Evolutionary conservation across 2,888 invertebrate genomes (phyloP).

Genomic region (Hesperia comma): DNA sequence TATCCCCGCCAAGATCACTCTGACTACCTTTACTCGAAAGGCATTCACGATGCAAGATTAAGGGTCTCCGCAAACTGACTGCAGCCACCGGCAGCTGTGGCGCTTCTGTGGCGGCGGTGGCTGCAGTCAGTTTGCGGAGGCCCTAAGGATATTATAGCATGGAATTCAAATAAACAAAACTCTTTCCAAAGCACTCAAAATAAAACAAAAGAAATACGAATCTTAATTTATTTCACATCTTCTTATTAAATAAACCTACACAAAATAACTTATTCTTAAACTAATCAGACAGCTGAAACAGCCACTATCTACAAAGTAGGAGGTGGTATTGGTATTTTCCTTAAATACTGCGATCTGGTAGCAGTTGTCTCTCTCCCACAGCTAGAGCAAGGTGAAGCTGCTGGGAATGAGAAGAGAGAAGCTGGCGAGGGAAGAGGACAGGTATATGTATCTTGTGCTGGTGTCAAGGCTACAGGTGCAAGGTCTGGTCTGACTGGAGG

Average conservation of each 20-base stretch:
- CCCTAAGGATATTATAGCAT: no score
- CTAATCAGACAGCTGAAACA: not conserved
- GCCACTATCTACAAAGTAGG: slow-evolving; percentile 12
- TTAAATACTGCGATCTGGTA: slow-evolving; percentile 8
- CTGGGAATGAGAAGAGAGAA: slow-evolving; percentile 2
- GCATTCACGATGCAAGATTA: no score
- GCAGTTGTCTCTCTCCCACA: not conserved
- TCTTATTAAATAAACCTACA: no score
- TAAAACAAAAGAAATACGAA: not conserved
- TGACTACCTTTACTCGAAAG: no score
- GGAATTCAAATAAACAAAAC: no score
- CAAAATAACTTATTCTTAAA: not conserved
- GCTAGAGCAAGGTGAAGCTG: slow-evolving; percentile 7
- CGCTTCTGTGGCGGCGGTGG: no score
- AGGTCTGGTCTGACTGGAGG: not conserved
- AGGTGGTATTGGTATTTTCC: slow-evolving; percentile 24
- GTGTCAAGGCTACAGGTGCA: slow-evolving; percentile 6
- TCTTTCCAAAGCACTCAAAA: no score
- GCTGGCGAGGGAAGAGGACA: slow-evolving; percentile 22
- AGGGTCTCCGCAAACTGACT: no score
- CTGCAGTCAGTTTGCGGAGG: no score
- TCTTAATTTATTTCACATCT: slow-evolving; percentile 1
- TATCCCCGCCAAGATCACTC: no score
- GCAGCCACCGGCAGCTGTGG: no score
- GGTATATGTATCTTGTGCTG: slow-evolving; percentile 13